Evolutionary conservation across 2,888 invertebrate genomes (phyloP).

Genomic region (Scaptomyza reducta): DNA sequence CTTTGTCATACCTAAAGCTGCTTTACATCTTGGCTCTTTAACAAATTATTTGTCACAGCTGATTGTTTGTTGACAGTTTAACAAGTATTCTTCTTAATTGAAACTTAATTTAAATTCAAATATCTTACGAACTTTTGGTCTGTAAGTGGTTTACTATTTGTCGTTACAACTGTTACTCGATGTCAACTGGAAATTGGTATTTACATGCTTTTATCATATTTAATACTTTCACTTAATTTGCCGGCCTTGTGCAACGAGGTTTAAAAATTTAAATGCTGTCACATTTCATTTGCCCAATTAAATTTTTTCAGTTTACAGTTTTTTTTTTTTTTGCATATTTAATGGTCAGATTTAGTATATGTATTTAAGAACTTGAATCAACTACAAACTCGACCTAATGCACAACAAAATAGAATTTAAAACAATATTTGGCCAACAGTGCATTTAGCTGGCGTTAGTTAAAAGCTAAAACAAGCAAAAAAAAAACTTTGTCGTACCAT

Average conservation of each 20-base stretch:
- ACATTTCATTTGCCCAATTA: slow-evolving; percentile 59
- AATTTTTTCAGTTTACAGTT: too few species aligned
- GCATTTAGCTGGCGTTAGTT: slow-evolving; percentile 24
- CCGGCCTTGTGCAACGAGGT: neutral
- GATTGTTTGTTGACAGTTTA: neutral
- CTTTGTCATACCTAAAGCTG: neutral
- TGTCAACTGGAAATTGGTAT: neutral
- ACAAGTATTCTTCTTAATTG: neutral
- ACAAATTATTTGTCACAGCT: neutral
- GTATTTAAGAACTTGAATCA: slow-evolving; percentile 12
- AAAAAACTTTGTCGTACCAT: slow-evolving; percentile 31
- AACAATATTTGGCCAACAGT: slow-evolving; percentile 27
- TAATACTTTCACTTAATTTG: slow-evolving; percentile 44
- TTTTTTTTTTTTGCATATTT: slow-evolving; percentile 30
- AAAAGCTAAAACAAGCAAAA: slow-evolving; percentile 16
- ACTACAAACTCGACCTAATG: slow-evolving; percentile 45
- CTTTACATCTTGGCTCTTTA: too few species aligned
- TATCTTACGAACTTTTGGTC: neutral
- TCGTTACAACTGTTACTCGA: slow-evolving; percentile 7
- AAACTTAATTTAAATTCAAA: too few species aligned
- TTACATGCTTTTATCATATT: slow-evolving; percentile 19
- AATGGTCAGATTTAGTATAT: neutral
- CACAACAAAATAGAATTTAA: slow-evolving; percentile 29
- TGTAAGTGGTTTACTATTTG: neutral
- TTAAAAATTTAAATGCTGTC: slow-evolving; percentile 31